Conservation (phyloP, 2,888 invertebrate species). For the Drosophila pseudotalamancana region DNA sequence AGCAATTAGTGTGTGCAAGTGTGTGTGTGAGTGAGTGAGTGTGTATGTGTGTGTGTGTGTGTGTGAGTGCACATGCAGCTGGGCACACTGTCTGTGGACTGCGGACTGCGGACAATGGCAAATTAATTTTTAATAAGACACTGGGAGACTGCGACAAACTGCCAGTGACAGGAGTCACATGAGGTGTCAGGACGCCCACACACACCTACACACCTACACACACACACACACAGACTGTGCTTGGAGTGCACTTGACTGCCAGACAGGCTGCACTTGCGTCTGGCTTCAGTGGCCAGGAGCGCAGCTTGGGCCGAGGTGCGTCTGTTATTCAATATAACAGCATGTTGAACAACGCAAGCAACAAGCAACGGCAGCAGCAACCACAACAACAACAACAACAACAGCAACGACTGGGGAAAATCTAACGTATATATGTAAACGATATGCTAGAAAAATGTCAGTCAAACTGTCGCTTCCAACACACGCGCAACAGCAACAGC, state of each 20-base stretch:
- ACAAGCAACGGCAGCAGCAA: slow-evolving; percentile 63
- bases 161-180: slow-evolving; percentile 74
- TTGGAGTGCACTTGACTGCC: slow-evolving; percentile 38
- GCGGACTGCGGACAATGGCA: slow-evolving; percentile 29
- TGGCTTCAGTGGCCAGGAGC: slow-evolving; percentile 40
- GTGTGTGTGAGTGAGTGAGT: slow-evolving; percentile 15
- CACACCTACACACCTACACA: background rate
- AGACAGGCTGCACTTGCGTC: slow-evolving; percentile 65
- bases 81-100: slow-evolving; percentile 29
- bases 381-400: slow-evolving; percentile 20
- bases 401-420: slow-evolving; percentile 47
- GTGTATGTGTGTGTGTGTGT: slow-evolving; percentile 1
- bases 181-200: slow-evolving; percentile 40
- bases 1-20: slow-evolving; percentile 66
- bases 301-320: slow-evolving; percentile 56
- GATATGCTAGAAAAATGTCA: slow-evolving; percentile 83
- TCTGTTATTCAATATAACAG: slow-evolving; percentile 76
- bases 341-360: slow-evolving; percentile 72
- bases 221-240: slow-evolving; percentile 4
- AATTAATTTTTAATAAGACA: slow-evolving; percentile 75
- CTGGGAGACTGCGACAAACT: slow-evolving; percentile 57
- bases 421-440: slow-evolving; percentile 79
- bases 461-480: slow-evolving; percentile 83
- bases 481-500: slow-evolving; percentile 70
- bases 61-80: slow-evolving; percentile 36